These are phyloP conservation scores for Drosophila nigrodunni DNA, from an alignment of 1,140 invertebrate species.

Conservation along the genomic window DNA sequence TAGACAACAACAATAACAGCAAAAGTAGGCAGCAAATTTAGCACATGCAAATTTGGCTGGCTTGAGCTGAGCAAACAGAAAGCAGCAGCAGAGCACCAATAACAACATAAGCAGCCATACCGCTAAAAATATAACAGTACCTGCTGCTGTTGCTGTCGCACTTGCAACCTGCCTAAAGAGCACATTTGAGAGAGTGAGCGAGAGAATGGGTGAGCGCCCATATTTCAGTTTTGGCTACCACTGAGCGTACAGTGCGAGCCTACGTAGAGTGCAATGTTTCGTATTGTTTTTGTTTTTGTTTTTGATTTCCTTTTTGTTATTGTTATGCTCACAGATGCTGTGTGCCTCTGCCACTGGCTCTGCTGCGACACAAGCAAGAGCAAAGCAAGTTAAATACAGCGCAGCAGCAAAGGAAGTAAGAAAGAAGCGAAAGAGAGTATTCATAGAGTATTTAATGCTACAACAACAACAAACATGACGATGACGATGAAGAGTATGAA, in stretches of 20 bases:
- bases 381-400: conserved; percentile 72
- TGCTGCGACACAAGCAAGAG: conserved; percentile 65
- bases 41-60: conserved; percentile 71
- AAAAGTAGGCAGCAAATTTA: conserved; percentile 58
- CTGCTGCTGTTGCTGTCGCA: conserved; percentile 64
- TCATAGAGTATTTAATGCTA: neutral
- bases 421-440: neutral
- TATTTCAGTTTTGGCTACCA: conserved; percentile 26
- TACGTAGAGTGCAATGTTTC: conserved; percentile 55
- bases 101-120: conserved; percentile 44
- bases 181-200: neutral
- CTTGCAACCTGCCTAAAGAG: conserved; percentile 66
- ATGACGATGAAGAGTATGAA: neutral
- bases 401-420: conserved; percentile 12
- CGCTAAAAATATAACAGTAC: conserved; percentile 79
- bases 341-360: neutral
- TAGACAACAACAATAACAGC: conserved; percentile 39
- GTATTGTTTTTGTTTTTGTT: conserved; percentile 4
- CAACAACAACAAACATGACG: neutral
- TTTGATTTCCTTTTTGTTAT: conserved; percentile 23
- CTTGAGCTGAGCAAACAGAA: conserved; percentile 40
- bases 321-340: conserved; percentile 7
- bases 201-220: neutral
- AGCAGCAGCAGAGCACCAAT: conserved; percentile 31
- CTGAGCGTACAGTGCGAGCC: conserved; percentile 57